Evolutionary conservation across 2,888 invertebrate species (phyloP).

Genomic region (Selenia dentaria): DNA sequence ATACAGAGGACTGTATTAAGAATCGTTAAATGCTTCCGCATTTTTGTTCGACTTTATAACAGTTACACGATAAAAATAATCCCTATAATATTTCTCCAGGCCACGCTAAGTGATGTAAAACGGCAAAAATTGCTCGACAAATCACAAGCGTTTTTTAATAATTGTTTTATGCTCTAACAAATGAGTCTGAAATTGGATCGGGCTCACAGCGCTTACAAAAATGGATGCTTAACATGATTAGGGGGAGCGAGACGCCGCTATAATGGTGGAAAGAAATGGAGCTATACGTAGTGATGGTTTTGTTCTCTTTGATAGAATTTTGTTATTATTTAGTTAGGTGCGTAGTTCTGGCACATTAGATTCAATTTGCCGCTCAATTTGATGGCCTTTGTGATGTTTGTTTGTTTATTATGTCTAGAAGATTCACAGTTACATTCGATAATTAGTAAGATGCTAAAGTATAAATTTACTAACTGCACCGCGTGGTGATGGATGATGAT

Average conservation of each 20-base stretch:
- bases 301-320: slow-evolving; percentile 52
- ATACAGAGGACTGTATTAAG: too few relatives aligned
- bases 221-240: slow-evolving; percentile 88
- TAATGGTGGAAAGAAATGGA: slow-evolving; percentile 40
- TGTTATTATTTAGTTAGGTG: slow-evolving; percentile 49
- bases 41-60: too few relatives aligned
- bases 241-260: slow-evolving; percentile 71
- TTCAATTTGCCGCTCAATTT: slow-evolving; percentile 52
- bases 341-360: slow-evolving; percentile 48
- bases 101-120: slow-evolving; percentile 67
- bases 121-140: slow-evolving; percentile 74
- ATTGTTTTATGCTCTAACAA: slow-evolving; percentile 85
- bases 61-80: too few relatives aligned
- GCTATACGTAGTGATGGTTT: slow-evolving; percentile 38
- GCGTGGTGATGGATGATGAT: too few relatives aligned
- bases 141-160: slow-evolving; percentile 83
- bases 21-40: too few relatives aligned
- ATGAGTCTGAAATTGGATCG: slow-evolving; percentile 89
- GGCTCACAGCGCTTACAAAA: slow-evolving; percentile 85
- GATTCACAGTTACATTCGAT: neutral
- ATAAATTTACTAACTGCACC: too few relatives aligned
- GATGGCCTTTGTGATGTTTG: slow-evolving; percentile 31
- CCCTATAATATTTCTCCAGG: neutral
- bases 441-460: neutral
- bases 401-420: slow-evolving; percentile 19